phyloP scores from a whole-genome alignment of 2,888 invertebrate species.

The Mesorhabditis belari region DNA sequence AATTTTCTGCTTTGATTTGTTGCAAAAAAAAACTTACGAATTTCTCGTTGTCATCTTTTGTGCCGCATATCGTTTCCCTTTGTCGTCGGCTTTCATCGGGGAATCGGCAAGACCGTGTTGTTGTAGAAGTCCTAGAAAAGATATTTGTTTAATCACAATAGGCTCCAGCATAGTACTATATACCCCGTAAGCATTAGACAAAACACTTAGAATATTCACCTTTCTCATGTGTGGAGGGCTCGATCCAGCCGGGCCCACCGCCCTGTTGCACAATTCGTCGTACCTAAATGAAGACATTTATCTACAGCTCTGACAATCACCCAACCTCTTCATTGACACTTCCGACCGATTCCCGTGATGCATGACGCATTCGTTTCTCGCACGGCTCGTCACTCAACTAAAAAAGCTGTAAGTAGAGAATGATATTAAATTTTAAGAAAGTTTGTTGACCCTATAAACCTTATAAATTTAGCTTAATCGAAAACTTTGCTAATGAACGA shows the following conservation, averaged over 20 bases:
- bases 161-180: no score
- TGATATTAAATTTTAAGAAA: neutral
- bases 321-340: constrained; percentile 26
- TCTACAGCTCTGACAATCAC: neutral
- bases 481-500: no score
- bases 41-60: no score
- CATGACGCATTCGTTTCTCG: constrained; percentile 40
- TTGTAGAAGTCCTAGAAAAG: neutral
- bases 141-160: no score
- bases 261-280: neutral
- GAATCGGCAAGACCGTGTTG: neutral
- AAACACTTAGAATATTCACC: neutral
- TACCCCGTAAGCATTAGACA: neutral
- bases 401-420: neutral
- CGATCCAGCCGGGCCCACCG: neutral
- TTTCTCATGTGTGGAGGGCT: neutral
- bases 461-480: no score
- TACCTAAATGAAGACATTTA: neutral
- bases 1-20: no score
- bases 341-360: constrained; percentile 37
- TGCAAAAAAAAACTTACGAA: no score
- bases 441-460: no score
- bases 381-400: constrained; percentile 23
- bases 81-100: neutral
- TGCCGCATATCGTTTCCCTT: no score